Base-by-base conservation (phyloP, 2,888 invertebrate genomes). In the Parasteatoda lunata region DNA sequence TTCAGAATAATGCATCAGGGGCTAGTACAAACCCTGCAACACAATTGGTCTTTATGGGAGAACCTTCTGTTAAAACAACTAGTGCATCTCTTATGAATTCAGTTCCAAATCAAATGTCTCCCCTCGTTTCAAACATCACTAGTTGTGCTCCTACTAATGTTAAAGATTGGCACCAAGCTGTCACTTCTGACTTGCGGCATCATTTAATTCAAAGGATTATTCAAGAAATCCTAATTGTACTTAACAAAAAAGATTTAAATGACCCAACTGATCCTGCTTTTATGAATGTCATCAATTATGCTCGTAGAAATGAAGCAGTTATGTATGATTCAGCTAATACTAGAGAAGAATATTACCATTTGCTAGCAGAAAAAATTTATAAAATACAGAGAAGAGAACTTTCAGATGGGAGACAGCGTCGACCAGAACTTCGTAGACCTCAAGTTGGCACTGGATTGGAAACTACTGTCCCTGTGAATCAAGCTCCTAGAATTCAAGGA, bases 311-410 rank as follows among this genome's bases (percentile, higher is more conserved):
- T 0, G 99, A 99, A 93, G 97, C 98, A 72, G 99, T 99, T 91
- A 99, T 99, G 99, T 99, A 98, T 92, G 98, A 98, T 92, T 96
- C 96, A 95, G 99, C 99, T 0, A 97, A 97, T 91, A 97, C 97
- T 79, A 94, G 98, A 92, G 93, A 98, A 1, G 98, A 99, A 91
- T 99, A 99, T 93, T 99, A 99, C 92, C 99, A 99, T 91, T 93
- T 99, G 89, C 93, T 99, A 85, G 99, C 99, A 0, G 99, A 99
- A 92, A 99, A 99, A 92, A 99, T 99, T 90, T 99, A 99, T 92
- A 99, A 99, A 93, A 99, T 99, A 90, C 99, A 99, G 92, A 75
- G 94, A 98, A 91, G 98, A 98, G 91, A 98, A 98, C 92, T 94
- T 98, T 77, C 96, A 96, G 90, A 96, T 96, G 91, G 94, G 98